phyloP scores from a whole-genome alignment of 1,140 invertebrate species.

The Cardiocondyla obscurior region DNA sequence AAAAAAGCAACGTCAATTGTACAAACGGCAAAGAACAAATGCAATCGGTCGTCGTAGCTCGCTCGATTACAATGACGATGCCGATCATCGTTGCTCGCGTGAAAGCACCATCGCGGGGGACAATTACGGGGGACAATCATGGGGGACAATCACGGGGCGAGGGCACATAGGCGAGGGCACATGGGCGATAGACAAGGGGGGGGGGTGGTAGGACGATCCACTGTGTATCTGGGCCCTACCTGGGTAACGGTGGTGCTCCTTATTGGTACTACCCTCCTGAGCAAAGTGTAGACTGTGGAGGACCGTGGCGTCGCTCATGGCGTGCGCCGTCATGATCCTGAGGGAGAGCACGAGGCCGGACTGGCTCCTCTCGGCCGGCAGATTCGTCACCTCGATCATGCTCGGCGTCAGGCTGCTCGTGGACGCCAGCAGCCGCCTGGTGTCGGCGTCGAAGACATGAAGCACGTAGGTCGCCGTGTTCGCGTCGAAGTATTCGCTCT shows the following conservation, averaged over 20 bases:
- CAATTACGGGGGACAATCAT: not conserved
- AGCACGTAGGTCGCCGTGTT: conserved; percentile 83
- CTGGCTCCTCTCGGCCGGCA: conserved; percentile 80
- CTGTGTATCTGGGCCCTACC: conserved; percentile 74
- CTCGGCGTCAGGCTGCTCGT: conserved; percentile 83
- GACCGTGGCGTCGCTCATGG: conserved; percentile 84
- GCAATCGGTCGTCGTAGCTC: not conserved
- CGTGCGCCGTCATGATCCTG: conserved; percentile 83
- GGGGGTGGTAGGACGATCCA: conserved; percentile 53
- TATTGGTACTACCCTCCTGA: conserved; percentile 81
- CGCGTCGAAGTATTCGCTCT: conserved; percentile 77
- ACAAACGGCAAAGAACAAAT: not conserved
- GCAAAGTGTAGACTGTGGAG: conserved; percentile 81
- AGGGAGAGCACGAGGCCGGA: conserved; percentile 84
- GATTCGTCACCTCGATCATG: conserved; percentile 82
- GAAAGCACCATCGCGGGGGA: conserved; percentile 18
- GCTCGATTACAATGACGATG: not conserved
- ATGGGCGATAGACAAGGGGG: too few species aligned
- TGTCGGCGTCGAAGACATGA: conserved; percentile 85
- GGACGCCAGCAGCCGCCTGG: conserved; percentile 83
- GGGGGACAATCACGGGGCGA: not conserved
- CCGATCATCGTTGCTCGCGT: not conserved
- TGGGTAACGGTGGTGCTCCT: conserved; percentile 80
- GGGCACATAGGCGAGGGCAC: not conserved
- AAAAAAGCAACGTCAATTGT: not conserved